These are phyloP conservation scores for Dryobotodes eremita DNA, from an alignment of 2,888 invertebrate genomes.

Conservation along the genomic window DNA sequence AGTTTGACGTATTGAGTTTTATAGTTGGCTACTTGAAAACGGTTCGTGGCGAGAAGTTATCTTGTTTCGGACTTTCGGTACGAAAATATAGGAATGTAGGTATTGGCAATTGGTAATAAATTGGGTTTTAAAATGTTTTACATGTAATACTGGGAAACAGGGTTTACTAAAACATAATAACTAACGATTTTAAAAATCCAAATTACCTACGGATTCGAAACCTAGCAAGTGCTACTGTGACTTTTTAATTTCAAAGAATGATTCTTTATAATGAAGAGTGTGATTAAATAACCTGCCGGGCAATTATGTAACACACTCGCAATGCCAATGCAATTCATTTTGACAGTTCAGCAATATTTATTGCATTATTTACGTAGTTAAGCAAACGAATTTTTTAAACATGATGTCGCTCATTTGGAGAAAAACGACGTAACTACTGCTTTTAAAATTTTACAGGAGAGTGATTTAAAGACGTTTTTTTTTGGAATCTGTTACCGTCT, in stretches of 20 bases:
- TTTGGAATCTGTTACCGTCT: no score
- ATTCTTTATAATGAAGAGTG: neutral
- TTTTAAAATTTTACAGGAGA: no score
- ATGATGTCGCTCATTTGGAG: no score
- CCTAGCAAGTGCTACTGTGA: neutral
- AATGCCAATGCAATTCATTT: neutral
- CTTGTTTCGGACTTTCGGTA: neutral
- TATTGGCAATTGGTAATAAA: neutral
- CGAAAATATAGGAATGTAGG: slow-evolving; percentile 13
- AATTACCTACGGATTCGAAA: neutral
- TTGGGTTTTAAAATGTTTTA: neutral
- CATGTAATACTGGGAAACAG: neutral
- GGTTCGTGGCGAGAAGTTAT: slow-evolving; percentile 18
- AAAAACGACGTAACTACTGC: no score
- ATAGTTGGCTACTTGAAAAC: slow-evolving; percentile 44
- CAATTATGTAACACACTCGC: neutral
- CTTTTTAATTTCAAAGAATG: neutral
- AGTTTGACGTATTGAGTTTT: slow-evolving; percentile 49
- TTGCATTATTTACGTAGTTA: neutral
- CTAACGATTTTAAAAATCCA: neutral
- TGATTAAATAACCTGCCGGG: neutral
- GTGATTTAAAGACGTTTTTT: no score
- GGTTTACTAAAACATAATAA: neutral
- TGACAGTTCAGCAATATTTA: neutral
- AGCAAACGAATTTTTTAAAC: neutral